Percentiles rank a stretch among this genome's conserved stretches.
These are phyloP conservation scores for Meda fulgida DNA, from an alignment of 2,797 vertebrate genomes.

Conservation along the genomic window DNA sequence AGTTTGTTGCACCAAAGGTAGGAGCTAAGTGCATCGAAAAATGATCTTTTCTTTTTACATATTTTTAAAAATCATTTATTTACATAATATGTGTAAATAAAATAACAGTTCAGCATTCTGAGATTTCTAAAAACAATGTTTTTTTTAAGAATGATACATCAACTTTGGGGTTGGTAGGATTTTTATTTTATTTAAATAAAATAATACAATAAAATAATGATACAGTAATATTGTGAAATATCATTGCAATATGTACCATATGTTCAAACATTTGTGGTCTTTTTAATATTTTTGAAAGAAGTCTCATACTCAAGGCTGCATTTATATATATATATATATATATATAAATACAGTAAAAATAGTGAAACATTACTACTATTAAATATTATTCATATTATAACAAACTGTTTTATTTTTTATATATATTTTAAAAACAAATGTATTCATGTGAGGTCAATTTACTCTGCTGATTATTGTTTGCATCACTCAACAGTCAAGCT, in stretches of 20 bases:
- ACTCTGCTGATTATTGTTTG: neutral
- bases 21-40: conserved; percentile 7
- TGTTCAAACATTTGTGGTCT: too few species aligned
- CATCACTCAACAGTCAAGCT: neutral
- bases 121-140: neutral
- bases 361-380: neutral
- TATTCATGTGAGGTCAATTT: neutral
- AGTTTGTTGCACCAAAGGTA: conserved; percentile 92
- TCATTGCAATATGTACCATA: neutral
- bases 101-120: neutral
- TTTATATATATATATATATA: neutral
- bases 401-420: neutral
- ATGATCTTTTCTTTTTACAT: neutral
- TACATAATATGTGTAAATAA: neutral
- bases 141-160: neutral
- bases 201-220: too few species aligned
- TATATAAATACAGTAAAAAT: neutral
- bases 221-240: neutral
- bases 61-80: neutral
- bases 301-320: neutral
- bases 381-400: too few species aligned
- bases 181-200: neutral
- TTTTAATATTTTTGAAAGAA: neutral
- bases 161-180: neutral
- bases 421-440: neutral